phyloP scores from a whole-genome alignment of 2,113 vertebrate genomes.

The Poeciliopsis turrubarensis region DNA sequence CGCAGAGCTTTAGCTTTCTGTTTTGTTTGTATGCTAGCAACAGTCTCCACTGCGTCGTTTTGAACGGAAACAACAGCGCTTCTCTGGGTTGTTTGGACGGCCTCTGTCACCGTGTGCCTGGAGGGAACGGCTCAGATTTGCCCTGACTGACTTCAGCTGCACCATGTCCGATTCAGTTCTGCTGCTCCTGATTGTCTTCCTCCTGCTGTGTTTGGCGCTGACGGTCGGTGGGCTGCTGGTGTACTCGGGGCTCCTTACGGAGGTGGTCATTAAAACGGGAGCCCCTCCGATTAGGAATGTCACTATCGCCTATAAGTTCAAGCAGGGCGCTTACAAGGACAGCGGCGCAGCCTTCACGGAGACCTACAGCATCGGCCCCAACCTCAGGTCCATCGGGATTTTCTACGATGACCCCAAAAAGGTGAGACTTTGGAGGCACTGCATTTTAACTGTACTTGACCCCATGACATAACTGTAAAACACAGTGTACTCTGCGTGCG shows the following conservation, averaged over 20 bases:
- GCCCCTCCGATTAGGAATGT: conserved; percentile 87
- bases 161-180: conserved; percentile 88
- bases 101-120: conserved; percentile 7
- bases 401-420: conserved; percentile 92
- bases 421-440: conserved; percentile 80
- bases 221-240: conserved; percentile 84
- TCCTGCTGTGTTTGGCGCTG: conserved; percentile 84
- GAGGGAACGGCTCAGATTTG: conserved; percentile 14
- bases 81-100: neutral
- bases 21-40: neutral
- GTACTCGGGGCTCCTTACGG: conserved; percentile 89
- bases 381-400: conserved; percentile 84
- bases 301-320: conserved; percentile 93
- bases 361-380: conserved; percentile 90
- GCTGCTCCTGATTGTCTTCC: conserved; percentile 80
- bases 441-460: neutral
- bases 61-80: neutral
- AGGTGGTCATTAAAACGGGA: conserved; percentile 88
- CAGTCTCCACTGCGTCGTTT: neutral
- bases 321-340: conserved; percentile 86
- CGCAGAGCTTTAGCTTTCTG: conserved; percentile 10
- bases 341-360: conserved; percentile 88
- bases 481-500: conserved; percentile 28
- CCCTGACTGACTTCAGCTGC: conserved; percentile 10
- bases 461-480: conserved; percentile 25